These are phyloP conservation scores for Acropora yongei DNA, from an alignment of 64 coral and sea anemone species.

Conservation along the genomic window DNA sequence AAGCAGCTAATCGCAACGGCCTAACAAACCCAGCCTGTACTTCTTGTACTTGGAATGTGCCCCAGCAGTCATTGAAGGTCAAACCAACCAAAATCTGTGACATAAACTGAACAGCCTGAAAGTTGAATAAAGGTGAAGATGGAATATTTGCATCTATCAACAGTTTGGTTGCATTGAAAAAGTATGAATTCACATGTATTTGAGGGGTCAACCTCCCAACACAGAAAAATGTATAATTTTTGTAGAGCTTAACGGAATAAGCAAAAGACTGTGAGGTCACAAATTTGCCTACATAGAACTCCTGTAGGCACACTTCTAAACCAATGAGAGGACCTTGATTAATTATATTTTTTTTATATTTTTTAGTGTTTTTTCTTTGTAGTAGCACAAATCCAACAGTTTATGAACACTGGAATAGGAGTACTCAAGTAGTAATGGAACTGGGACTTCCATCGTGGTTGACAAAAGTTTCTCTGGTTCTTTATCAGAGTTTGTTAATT, in stretches of 20 bases:
- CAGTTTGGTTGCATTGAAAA: slow-evolving; percentile 19
- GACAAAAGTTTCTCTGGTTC: too few relatives aligned
- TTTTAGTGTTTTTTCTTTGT: slow-evolving; percentile 20
- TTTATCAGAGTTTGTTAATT: slow-evolving; percentile 4
- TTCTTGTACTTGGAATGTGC: too few relatives aligned
- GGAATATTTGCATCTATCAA: slow-evolving; percentile 16
- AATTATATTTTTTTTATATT: neutral
- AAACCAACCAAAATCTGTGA: too few relatives aligned
- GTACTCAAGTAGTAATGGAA: slow-evolving; percentile 21
- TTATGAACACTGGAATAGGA: slow-evolving; percentile 12
- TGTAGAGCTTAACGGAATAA: neutral
- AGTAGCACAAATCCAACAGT: slow-evolving; percentile 14
- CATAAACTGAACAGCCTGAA: too few relatives aligned
- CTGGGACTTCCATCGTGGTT: neutral
- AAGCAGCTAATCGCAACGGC: too few relatives aligned
- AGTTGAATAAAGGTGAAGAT: slow-evolving; percentile 67
- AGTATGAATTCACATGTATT: slow-evolving; percentile 23
- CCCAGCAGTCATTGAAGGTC: too few relatives aligned
- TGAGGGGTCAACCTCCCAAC: slow-evolving; percentile 3
- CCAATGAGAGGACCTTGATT: slow-evolving; percentile 13
- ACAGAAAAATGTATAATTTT: slow-evolving; percentile 14
- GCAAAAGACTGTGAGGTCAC: too few relatives aligned
- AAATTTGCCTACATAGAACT: slow-evolving; percentile 9
- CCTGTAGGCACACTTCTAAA: slow-evolving; percentile 3
- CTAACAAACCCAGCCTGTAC: too few relatives aligned